Evolutionary conservation across 2,888 invertebrate species (phyloP).

Genomic region (Argyresthia goedartella): DNA sequence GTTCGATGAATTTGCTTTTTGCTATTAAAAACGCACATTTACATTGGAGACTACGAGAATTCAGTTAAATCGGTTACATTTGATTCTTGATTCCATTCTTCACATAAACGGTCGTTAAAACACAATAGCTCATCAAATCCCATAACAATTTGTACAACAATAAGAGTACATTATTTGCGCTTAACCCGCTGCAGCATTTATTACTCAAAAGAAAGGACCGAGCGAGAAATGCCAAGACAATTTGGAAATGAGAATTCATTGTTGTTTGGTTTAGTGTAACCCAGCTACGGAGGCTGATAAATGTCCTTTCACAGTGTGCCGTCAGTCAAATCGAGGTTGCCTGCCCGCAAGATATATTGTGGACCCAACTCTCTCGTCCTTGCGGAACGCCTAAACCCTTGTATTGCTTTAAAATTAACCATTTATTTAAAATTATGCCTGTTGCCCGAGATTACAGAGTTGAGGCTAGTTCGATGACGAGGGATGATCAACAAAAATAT

Average conservation of each 20-base stretch:
- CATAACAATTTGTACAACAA: neutral
- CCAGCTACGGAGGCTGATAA: slow-evolving; percentile 67
- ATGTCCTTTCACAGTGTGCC: slow-evolving; percentile 67
- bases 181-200: slow-evolving; percentile 12
- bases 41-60: too few species aligned
- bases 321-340: slow-evolving; percentile 70
- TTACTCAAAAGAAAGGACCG: slow-evolving; percentile 49
- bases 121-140: too few species aligned
- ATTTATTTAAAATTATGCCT: slow-evolving; percentile 18
- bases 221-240: slow-evolving; percentile 57
- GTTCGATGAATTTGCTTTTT: too few species aligned
- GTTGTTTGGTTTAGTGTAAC: slow-evolving; percentile 68
- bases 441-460: neutral
- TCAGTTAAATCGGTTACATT: too few species aligned
- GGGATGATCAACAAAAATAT: neutral
- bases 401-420: slow-evolving; percentile 58
- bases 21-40: too few species aligned
- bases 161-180: neutral
- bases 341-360: slow-evolving; percentile 69
- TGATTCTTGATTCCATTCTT: too few species aligned
- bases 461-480: too few species aligned
- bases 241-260: slow-evolving; percentile 70
- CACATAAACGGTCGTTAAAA: too few species aligned
- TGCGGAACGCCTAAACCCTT: slow-evolving; percentile 42
- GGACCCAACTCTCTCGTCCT: slow-evolving; percentile 53